A percentile compares a stretch with the other conserved stretches of the same genome.
Evolutionary conservation across 1,140 invertebrate genomes (phyloP).

Genomic region (Papilio machaon): DNA sequence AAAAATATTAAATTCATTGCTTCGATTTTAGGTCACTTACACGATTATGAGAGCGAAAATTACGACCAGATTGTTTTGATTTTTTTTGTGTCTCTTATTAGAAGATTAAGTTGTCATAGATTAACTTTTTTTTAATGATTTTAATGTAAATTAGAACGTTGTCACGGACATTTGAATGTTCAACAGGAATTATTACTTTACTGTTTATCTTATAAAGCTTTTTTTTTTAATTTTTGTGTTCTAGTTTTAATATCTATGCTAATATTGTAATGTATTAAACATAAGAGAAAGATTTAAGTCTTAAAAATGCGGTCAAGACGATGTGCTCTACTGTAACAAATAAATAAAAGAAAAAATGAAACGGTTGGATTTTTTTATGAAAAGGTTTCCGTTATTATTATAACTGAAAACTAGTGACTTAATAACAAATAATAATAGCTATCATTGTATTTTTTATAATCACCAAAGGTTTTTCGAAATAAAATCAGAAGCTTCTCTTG

Average conservation of each 20-base stretch:
- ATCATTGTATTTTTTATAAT: no score
- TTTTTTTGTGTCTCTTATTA: slow-evolving; percentile 4
- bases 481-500: no score
- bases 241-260: not conserved
- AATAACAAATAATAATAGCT: no score
- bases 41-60: slow-evolving; percentile 12
- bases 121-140: slow-evolving; percentile 29
- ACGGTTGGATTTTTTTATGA: not conserved
- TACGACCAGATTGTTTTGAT: not conserved
- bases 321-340: not conserved
- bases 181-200: not conserved
- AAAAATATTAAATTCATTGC: slow-evolving; percentile 26
- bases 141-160: slow-evolving; percentile 10
- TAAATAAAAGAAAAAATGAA: not conserved
- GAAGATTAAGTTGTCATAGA: slow-evolving; percentile 23
- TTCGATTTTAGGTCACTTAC: slow-evolving; percentile 26
- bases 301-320: not conserved
- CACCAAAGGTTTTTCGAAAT: no score
- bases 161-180: slow-evolving; percentile 14
- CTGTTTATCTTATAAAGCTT: not conserved
- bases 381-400: no score
- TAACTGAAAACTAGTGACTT: no score
- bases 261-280: not conserved
- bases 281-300: not conserved
- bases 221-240: not conserved